Percentiles rank a stretch among this genome's conserved stretches.
These are phyloP conservation scores for Lanius collurio DNA, from an alignment of 2,113 vertebrate genomes.

Conservation along the genomic window DNA sequence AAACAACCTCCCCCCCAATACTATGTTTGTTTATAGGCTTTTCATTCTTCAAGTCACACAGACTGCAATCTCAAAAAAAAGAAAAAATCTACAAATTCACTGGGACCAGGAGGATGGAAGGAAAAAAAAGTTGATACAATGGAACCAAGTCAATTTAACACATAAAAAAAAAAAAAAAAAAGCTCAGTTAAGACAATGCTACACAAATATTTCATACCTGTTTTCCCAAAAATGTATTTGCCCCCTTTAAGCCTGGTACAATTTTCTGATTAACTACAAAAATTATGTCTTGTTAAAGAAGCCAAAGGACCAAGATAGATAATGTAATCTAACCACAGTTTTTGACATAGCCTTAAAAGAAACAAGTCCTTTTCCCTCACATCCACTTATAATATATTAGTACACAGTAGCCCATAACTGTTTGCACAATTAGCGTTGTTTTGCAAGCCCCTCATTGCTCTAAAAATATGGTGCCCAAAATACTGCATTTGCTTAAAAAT, in stretches of 20 bases:
- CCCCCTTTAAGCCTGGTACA: neutral
- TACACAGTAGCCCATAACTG: neutral
- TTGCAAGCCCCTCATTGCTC: neutral
- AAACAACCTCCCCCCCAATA: neutral
- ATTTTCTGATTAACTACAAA: neutral
- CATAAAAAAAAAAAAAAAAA: no score
- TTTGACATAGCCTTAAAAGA: neutral
- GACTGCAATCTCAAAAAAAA: neutral
- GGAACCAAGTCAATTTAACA: neutral
- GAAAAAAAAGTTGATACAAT: neutral
- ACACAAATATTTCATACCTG: neutral
- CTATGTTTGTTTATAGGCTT: neutral
- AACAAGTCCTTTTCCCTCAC: neutral
- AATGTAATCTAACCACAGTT: neutral
- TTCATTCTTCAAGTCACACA: neutral
- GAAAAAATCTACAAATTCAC: neutral
- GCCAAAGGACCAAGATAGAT: neutral
- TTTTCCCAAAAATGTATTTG: neutral
- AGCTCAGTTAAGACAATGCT: neutral
- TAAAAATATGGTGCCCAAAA: neutral
- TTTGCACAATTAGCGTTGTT: neutral
- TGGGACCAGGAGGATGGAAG: neutral
- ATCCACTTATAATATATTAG: neutral
- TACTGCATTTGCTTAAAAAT: neutral
- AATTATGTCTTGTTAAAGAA: neutral